Evolutionary conservation across 2,888 invertebrate species (phyloP), one percentile per base, ranked within the genome.

Genomic region (Argynnis bischoffii): DNA sequence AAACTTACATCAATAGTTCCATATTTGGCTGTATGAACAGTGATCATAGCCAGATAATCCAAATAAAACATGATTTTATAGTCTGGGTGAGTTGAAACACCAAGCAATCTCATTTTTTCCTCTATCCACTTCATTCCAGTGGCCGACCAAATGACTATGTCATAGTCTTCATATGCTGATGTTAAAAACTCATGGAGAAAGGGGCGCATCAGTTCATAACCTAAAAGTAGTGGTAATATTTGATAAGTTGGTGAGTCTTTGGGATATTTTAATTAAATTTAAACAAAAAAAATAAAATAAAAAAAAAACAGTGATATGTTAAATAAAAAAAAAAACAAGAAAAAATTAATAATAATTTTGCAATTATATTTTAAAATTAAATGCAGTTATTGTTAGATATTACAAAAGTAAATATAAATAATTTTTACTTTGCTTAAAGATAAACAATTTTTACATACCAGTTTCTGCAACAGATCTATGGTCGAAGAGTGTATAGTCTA

Each of bases 41-140:
- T 97, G 72, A 99, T 99, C 99, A 99, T 99, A 0, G 99, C 99
- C 71, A 96, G 89, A 65, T 96, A 96, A 84, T 99, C 99, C 69
- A 99, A 88, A 87, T 98, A 96, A 89, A 98, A 99, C 83, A 96
- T 95, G 69, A 99, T 96, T 91, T 98, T 99, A 82, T 99, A 99
- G 73, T 96, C 95, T 1, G 95, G 93, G 85, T 98, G 95, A 3
- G 94, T 94, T 0, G 96, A 94, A 0, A 99, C 98, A 0, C 98
- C 98, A 0, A 99, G 92, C 55, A 99, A 89, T 70, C 96, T 95
- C 98, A 99, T 98, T 88, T 99, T 99, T 80, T 98, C 98, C 78
- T 98, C 97, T 55, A 99, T 99, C 99, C 99, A 99, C 80, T 98
- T 98, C 98, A 99, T 99, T 71, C 97, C 97, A 0, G 99, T 99